Conservation (phyloP, 92 coral and sea anemone species). For the Virgularia gustaviana region DNA sequence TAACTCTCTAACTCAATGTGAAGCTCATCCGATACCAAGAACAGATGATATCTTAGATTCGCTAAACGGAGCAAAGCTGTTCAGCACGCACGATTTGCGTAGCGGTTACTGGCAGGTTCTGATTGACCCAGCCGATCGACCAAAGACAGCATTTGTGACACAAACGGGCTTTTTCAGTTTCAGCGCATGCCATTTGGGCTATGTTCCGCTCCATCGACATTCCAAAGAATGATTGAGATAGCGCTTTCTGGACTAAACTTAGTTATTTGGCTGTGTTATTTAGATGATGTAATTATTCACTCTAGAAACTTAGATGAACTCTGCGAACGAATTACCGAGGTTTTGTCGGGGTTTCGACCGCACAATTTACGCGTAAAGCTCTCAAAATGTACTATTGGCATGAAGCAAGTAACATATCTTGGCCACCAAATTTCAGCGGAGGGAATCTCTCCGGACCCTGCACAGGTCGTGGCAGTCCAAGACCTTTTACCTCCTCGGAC, state of each 20-base stretch:
- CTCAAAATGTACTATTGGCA: slow-evolving; percentile 17
- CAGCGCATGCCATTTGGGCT: slow-evolving; percentile 25
- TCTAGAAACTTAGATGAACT: slow-evolving; percentile 1
- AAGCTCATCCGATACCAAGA: slow-evolving; percentile 43
- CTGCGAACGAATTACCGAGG: background rate
- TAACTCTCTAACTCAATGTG: slow-evolving; percentile 17
- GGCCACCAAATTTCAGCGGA: slow-evolving; percentile 18
- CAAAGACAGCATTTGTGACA: slow-evolving; percentile 20
- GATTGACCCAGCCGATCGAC: slow-evolving; percentile 9
- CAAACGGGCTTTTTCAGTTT: slow-evolving; percentile 22
- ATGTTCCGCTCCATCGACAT: slow-evolving; percentile 18
- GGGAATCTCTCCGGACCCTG: slow-evolving; percentile 31
- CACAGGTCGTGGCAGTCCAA: slow-evolving; percentile 36
- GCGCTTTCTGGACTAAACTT: slow-evolving; percentile 14
- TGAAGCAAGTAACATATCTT: slow-evolving; percentile 11
- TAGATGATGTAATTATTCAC: slow-evolving; percentile 20
- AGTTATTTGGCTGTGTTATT: slow-evolving; percentile 24
- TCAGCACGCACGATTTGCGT: slow-evolving; percentile 14
- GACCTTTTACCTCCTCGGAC: background rate
- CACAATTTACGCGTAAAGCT: slow-evolving; percentile 33
- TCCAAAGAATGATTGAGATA: slow-evolving; percentile 24
- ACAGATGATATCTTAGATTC: slow-evolving; percentile 44
- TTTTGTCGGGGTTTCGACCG: slow-evolving; percentile 1
- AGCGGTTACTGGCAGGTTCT: slow-evolving; percentile 24
- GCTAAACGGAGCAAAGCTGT: slow-evolving; percentile 29